Conservation (phyloP, 2,888 invertebrate genomes). For the Oxytorus armatus region DNA sequence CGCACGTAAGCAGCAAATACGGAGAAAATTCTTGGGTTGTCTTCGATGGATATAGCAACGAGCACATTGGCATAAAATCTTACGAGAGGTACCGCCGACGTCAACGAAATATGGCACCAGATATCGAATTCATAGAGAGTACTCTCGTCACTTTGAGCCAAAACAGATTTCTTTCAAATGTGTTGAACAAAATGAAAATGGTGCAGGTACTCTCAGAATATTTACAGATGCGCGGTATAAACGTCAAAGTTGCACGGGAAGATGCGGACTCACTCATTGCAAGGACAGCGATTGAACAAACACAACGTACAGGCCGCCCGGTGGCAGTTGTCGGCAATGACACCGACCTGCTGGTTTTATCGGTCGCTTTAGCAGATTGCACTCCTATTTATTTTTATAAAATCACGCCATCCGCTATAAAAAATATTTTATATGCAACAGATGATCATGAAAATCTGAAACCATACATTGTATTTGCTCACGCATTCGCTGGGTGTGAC, state of each 20-base stretch:
- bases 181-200: constrained; percentile 65
- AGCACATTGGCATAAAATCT: constrained; percentile 62
- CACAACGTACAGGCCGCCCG: constrained; percentile 2
- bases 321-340: constrained; percentile 59
- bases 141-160: constrained; percentile 62
- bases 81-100: constrained; percentile 65
- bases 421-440: constrained; percentile 39
- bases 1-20: background rate
- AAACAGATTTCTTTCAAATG: constrained; percentile 66
- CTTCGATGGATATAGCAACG: constrained; percentile 69
- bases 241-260: constrained; percentile 56
- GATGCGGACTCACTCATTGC: constrained; percentile 68
- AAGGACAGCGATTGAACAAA: constrained; percentile 47
- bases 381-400: constrained; percentile 4
- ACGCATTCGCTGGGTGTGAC: constrained; percentile 56
- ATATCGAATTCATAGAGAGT: constrained; percentile 58
- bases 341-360: constrained; percentile 56
- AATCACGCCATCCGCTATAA: constrained; percentile 19
- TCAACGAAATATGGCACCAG: constrained; percentile 55
- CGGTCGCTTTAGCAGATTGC: constrained; percentile 32
- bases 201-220: constrained; percentile 60
- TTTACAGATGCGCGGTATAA: constrained; percentile 45
- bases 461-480: constrained; percentile 43
- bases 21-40: constrained; percentile 40
- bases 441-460: constrained; percentile 36